Evolutionary conservation across 2,797 vertebrate species (phyloP), one percentile per base, ranked within the genome.

Genomic region (Aeoliscus strigatus): DNA sequence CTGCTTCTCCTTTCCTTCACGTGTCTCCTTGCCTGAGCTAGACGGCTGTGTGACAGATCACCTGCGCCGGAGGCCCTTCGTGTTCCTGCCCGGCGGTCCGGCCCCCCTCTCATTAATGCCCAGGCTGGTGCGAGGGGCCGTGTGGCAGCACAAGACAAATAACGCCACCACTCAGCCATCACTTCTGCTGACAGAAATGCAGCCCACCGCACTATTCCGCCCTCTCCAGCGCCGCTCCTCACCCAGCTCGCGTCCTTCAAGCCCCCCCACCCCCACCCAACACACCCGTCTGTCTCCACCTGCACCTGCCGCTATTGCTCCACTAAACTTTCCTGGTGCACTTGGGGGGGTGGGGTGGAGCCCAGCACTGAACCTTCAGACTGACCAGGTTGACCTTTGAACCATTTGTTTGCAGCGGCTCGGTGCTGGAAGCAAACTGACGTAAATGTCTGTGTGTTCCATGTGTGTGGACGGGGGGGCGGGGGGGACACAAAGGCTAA

Each of bases 181-280:
- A 88, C 87, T 90, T 90, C 83, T 88, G 85, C 83, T 90, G 89
- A 90, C 89, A 90, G 87, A 88, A 88, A 75, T 88, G 83, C 88
- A 88, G 85, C 87, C 88, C 84, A 80, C 85, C 83, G 82, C 86
- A 87, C 81, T 87, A 87, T 87, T 87, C 80, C 53, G 83, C 84
- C 86, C 87, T 85, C 86, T 77, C 75, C 51, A 32, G 70, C 79
- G 81, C 79, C 78, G 78, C 81, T 80, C 77, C 66, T 40, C 67
- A 63, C 65, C 73, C 82, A 64, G 73, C 73, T 64, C 68, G 74
- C 59, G 81, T 83, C 82, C 80, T 86, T 86, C 80, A 82, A 73
- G 59, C 14, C 29, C 26, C 12, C 14, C 40, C 32, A 33, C 48
- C 25, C 27, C 10, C 27, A n/a, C 30, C 16, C 27, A 11, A 37